Base-by-base conservation (phyloP, 2,888 invertebrate genomes). In the Seladonia tumulorum region DNA sequence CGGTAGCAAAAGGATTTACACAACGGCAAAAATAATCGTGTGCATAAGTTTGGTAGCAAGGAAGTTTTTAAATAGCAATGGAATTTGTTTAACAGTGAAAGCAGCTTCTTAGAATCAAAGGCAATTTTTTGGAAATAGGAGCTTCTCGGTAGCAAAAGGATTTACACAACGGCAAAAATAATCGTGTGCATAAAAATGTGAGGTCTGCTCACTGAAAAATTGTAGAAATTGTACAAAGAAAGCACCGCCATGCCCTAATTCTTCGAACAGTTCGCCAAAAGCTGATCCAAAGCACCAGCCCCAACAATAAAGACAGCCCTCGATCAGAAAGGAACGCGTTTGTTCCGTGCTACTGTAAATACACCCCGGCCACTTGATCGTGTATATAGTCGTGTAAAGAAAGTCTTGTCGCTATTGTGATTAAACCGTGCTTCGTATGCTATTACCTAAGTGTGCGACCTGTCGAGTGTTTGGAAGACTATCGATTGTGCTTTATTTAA, bases 361-460 rank as follows among this genome's bases (percentile, higher is more conserved):
- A 88, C 35, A 77, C 49, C 22, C 22, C 60, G 71, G 42, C 47
- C 68, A 53, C 49, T 47, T 74, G 71, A 81, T 81, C 76, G 53
- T 90, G 87, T 90, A 90, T 79, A 90, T 90, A 90, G 82, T 86
- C 79, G 84, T 89, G 90, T 90, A 92, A 92, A 92, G 89, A 92
- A 88, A 88, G 84, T 91, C 89, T 89, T 90, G 87, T 89, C 81
- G 87, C 82, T 86, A 85, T 89, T 81, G 87, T 85, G 86, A 90
- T 90, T 84, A 82, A 89, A 83, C 85, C 90, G 84, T 90, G 88
- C 90, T 90, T 87, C 89, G 81, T 87, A 85, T 86, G 90, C 90
- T 86, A 91, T 87, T 87, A 75, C 83, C 78, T 88, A 87, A 89
- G 83, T 89, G 91, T 91, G 89, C 89, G 79, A 85, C 25, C 70